Conservation (phyloP, 2,888 invertebrate genomes). For the Tolmerus cingulatus region DNA sequence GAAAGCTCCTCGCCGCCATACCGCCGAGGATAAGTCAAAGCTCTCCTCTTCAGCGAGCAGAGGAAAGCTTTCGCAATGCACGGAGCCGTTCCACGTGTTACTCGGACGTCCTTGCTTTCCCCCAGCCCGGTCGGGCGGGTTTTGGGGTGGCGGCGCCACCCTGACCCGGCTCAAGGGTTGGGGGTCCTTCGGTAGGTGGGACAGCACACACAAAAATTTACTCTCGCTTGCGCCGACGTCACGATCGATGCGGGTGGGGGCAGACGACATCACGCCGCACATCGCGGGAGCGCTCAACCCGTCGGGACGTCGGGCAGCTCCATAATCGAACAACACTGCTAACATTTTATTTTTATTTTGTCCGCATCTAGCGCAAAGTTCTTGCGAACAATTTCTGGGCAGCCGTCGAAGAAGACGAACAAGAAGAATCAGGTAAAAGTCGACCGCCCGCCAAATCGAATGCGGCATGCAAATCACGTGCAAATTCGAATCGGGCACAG, state of each 20-base stretch:
- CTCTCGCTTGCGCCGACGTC: conserved; percentile 51
- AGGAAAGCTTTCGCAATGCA: conserved; percentile 1
- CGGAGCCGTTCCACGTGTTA: conserved; percentile 15
- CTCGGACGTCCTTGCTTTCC: conserved; percentile 34
- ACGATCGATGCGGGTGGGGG: conserved; percentile 32
- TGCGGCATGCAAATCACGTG: conserved; percentile 12
- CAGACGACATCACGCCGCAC: background rate
- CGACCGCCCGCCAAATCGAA: background rate
- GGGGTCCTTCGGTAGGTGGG: background rate
- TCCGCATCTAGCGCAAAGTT: background rate
- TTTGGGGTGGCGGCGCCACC: background rate
- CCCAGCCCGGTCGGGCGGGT: background rate
- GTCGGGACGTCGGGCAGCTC: background rate
- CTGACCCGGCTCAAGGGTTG: background rate
- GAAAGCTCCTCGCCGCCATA: background rate
- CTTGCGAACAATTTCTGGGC: background rate
- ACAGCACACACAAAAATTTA: conserved; percentile 48
- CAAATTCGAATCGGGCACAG: background rate
- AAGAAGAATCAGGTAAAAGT: background rate
- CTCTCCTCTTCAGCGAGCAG: background rate
- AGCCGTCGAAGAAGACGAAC: too few species aligned
- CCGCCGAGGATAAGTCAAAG: background rate
- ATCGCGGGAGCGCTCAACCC: background rate
- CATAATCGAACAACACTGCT: background rate
- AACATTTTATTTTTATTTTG: background rate